Conservation (phyloP, 2,888 invertebrate species). For the Hydroisotoma schaefferi region DNA sequence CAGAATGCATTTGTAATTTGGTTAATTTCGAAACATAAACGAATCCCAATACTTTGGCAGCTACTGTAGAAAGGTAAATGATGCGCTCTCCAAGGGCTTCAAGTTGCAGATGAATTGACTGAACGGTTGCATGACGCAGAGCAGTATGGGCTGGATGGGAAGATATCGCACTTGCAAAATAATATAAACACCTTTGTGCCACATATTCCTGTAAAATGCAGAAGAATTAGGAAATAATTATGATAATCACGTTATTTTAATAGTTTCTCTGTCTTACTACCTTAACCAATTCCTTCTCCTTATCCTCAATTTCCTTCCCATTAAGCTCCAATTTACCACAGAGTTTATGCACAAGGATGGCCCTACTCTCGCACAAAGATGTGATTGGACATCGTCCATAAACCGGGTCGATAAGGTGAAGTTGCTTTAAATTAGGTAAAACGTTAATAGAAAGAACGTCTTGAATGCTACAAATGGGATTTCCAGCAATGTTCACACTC, state of each 20-base stretch:
- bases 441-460: conserved; percentile 42
- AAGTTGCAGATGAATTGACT: conserved; percentile 36
- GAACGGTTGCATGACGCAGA: conserved; percentile 31
- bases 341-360: conserved; percentile 36
- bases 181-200: conserved; percentile 35
- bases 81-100: conserved; percentile 37
- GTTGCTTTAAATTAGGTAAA: conserved; percentile 25
- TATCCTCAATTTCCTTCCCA: conserved; percentile 36
- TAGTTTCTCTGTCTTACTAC: conserved; percentile 23
- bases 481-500: conserved; percentile 44
- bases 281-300: conserved; percentile 26
- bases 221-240: not conserved
- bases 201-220: conserved; percentile 35
- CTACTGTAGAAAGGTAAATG: conserved; percentile 26
- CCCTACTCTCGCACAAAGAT: conserved; percentile 39
- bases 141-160: conserved; percentile 22
- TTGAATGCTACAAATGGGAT: conserved; percentile 44
- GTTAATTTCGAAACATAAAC: not conserved
- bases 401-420: conserved; percentile 37
- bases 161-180: conserved; percentile 34
- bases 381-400: conserved; percentile 47
- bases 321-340: conserved; percentile 35
- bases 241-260: not conserved
- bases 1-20: not conserved
- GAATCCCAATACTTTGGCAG: conserved; percentile 41